A percentile compares a stretch with the other conserved stretches of the same genome.
These are phyloP conservation scores for Telenomus remus DNA, from an alignment of 1,140 invertebrate genomes.

Conservation along the genomic window DNA sequence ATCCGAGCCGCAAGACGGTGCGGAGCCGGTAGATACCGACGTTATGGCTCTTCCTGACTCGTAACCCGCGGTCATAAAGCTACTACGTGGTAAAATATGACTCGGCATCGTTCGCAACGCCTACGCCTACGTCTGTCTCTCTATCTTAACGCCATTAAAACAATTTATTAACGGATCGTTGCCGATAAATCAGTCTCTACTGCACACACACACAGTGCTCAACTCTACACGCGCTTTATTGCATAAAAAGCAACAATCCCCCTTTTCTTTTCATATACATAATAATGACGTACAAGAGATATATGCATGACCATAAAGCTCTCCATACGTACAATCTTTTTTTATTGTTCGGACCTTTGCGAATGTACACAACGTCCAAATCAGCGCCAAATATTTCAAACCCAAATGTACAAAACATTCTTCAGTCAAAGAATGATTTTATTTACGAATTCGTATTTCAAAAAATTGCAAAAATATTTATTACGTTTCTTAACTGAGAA, in stretches of 20 bases:
- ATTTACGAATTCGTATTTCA: too few relatives aligned
- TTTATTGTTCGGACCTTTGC: neutral
- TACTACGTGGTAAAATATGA: conserved; percentile 73
- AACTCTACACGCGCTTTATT: neutral
- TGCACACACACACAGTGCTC: conserved; percentile 1
- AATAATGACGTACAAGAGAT: too few relatives aligned
- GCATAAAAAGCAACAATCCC: conserved; percentile 13
- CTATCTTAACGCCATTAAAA: conserved; percentile 73
- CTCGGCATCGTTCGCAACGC: conserved; percentile 60
- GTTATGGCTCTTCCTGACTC: conserved; percentile 75
- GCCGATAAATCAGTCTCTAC: conserved; percentile 68
- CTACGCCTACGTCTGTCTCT: conserved; percentile 68
- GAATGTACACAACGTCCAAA: too few relatives aligned
- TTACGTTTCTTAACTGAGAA: too few relatives aligned
- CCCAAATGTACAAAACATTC: too few relatives aligned
- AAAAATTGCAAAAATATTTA: too few relatives aligned
- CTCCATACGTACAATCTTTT: neutral
- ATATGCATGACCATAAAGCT: too few relatives aligned
- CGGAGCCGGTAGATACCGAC: conserved; percentile 54
- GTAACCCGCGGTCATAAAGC: conserved; percentile 75
- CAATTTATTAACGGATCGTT: conserved; percentile 72
- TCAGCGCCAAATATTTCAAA: too few relatives aligned
- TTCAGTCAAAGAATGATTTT: too few relatives aligned
- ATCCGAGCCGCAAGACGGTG: conserved; percentile 59
- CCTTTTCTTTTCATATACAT: conserved; percentile 5